Percentiles rank a stretch among this genome's conserved stretches.
Evolutionary conservation across 2,113 vertebrate species (phyloP).

Genomic region (Brevimyrus niger): DNA sequence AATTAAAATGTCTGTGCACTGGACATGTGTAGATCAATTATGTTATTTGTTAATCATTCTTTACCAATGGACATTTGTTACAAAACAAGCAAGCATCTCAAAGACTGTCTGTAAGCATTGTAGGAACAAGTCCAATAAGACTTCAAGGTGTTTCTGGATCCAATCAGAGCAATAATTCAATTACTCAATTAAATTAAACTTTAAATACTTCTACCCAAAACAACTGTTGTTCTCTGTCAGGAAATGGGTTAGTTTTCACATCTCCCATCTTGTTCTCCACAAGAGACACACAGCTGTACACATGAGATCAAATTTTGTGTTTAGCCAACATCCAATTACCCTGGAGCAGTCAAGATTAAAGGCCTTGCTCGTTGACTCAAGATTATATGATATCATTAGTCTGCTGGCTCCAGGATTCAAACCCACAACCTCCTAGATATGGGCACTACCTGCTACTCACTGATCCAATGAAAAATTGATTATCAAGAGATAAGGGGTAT

Average conservation of each 20-base stretch:
- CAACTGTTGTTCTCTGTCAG: background rate
- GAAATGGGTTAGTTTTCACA: background rate
- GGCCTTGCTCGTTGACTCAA: too few species aligned
- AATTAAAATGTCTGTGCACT: too few species aligned
- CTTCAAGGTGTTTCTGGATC: background rate
- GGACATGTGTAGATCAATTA: background rate
- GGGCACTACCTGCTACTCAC: background rate
- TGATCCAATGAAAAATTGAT: background rate
- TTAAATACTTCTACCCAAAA: background rate
- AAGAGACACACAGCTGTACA: too few species aligned
- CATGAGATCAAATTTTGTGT: too few species aligned
- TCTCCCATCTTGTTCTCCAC: background rate
- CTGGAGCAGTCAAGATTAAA: too few species aligned
- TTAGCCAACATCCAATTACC: background rate
- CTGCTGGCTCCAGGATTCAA: background rate
- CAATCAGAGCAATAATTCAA: background rate
- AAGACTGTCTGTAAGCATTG: background rate
- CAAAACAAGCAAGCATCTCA: background rate
- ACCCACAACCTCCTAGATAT: background rate
- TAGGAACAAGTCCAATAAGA: background rate
- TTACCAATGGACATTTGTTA: background rate
- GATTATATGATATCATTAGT: background rate
- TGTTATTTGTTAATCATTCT: background rate
- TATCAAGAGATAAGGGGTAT: background rate
- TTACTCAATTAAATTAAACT: background rate